phyloP scores from a whole-genome alignment of 2,888 invertebrate genomes.

The Hipparchia sbordonii region DNA sequence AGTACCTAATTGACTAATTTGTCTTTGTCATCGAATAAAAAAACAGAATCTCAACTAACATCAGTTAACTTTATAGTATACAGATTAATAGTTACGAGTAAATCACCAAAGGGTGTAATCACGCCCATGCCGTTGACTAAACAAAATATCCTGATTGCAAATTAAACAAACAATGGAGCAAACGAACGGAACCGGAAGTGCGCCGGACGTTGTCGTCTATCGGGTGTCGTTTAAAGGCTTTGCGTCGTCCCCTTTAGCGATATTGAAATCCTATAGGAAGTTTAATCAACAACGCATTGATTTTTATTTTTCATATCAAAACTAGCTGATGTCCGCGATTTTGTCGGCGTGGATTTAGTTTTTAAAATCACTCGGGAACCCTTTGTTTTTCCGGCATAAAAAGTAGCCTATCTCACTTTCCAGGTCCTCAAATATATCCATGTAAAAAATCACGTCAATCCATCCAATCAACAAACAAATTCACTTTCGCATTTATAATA shows the following conservation, averaged over 20 bases:
- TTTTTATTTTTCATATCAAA: no score
- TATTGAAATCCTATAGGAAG: slow-evolving; percentile 10
- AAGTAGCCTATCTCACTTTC: no score
- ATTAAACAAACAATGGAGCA: slow-evolving; percentile 58
- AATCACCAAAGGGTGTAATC: slow-evolving; percentile 26
- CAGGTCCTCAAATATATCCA: no score
- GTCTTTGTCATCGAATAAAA: no score
- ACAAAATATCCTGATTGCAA: slow-evolving; percentile 51
- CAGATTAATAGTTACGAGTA: not conserved
- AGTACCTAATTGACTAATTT: no score
- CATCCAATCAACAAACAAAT: no score
- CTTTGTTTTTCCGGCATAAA: no score
- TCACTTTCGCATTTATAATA: no score
- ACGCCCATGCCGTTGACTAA: slow-evolving; percentile 24
- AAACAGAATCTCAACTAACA: not conserved
- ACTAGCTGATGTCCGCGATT: no score
- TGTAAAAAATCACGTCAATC: no score
- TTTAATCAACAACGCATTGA: not conserved
- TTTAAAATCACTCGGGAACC: no score
- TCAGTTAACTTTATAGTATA: not conserved
- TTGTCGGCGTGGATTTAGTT: no score
- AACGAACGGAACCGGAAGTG: slow-evolving; percentile 49
- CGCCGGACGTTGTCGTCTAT: slow-evolving; percentile 36
- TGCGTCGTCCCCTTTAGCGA: slow-evolving; percentile 13
- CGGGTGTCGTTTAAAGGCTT: slow-evolving; percentile 35